Conservation (phyloP, 92 coral and sea anemone genomes). For the Palythoa caribaeorum region DNA sequence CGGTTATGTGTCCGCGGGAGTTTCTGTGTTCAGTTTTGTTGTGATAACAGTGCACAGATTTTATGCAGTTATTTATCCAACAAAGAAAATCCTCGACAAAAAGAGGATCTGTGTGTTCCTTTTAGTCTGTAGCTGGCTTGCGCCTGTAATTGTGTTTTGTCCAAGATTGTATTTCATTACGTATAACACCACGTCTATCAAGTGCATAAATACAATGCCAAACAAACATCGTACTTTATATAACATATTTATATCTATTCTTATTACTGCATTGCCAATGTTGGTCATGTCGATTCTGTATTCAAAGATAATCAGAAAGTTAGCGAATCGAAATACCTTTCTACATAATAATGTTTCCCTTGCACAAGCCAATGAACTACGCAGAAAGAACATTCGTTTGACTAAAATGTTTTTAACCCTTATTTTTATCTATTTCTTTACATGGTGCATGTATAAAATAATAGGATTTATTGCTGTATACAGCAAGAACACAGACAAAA, state of each 20-base stretch:
- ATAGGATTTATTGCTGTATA: slow-evolving; percentile 8
- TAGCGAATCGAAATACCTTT: neutral
- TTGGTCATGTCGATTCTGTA: neutral
- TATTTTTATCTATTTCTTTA: neutral
- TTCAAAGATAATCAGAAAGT: neutral
- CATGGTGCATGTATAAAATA: slow-evolving; percentile 3
- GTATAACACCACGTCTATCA: neutral
- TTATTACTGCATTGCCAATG: neutral
- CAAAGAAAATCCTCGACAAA: neutral
- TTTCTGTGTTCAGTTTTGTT: neutral
- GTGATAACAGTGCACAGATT: slow-evolving; percentile 14
- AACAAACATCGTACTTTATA: neutral
- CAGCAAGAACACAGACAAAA: neutral
- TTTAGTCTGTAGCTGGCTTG: neutral
- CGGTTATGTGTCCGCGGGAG: neutral
- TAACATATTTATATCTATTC: neutral
- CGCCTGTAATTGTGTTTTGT: neutral
- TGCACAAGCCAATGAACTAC: neutral
- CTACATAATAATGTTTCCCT: neutral
- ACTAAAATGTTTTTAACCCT: too few species aligned
- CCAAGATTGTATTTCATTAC: neutral
- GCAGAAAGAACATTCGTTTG: neutral
- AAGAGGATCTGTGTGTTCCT: neutral
- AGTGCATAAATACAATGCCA: neutral
- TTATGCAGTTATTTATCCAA: neutral